Conservation (phyloP, 2,888 invertebrate genomes). For the Thymelicus acteon region DNA sequence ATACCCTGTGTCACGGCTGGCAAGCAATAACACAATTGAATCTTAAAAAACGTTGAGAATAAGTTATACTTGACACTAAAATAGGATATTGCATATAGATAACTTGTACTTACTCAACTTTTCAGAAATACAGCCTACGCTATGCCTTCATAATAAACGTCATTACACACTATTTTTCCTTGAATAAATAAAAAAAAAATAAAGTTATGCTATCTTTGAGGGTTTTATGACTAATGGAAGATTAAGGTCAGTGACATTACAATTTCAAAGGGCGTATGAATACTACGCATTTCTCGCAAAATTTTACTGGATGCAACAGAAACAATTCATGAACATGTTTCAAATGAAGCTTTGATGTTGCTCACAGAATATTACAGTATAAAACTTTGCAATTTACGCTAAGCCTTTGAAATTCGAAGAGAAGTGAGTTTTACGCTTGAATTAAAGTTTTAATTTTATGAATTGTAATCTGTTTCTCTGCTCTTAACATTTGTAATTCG, state of each 20-base stretch:
- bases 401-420: conserved; percentile 31
- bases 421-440: conserved; percentile 32
- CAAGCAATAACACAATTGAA: too few species aligned
- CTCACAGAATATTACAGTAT: conserved; percentile 32
- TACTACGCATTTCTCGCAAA: conserved; percentile 24
- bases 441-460: conserved; percentile 29
- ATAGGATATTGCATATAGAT: too few species aligned
- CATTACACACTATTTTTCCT: too few species aligned
- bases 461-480: conserved; percentile 17
- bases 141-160: too few species aligned
- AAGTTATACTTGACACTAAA: too few species aligned
- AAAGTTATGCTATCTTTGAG: too few species aligned
- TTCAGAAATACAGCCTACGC: too few species aligned
- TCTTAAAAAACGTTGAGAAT: too few species aligned
- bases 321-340: conserved; percentile 36
- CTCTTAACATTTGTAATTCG: conserved; percentile 1
- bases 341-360: conserved; percentile 37
- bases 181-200: too few species aligned
- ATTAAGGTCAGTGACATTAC: background rate
- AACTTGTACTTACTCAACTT: too few species aligned
- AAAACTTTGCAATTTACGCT: conserved; percentile 36
- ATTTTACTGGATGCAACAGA: conserved; percentile 33
- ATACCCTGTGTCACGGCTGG: too few species aligned
- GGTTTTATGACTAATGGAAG: too few species aligned
- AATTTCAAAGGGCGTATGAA: conserved; percentile 18